Evolutionary conservation across 2,113 vertebrate genomes (phyloP), one percentile per base, ranked within the genome.

Genomic region (Myocastor coypus): DNA sequence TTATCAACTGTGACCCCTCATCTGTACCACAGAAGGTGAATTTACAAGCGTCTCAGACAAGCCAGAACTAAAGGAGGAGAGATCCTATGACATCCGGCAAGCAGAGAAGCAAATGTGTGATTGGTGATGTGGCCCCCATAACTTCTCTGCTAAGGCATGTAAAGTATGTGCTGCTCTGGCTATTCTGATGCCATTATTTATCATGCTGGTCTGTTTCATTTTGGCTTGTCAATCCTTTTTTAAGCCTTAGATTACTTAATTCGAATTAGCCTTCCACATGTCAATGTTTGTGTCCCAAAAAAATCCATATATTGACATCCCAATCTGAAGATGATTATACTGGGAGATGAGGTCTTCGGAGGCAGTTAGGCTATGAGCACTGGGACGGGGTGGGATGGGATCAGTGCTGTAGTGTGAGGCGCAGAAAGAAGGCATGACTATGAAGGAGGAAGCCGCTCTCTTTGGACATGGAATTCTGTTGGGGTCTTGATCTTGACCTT

Each of bases 101-200:
- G 32, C n/a, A 81, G 83, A 32, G 30, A 59, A 57, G 24, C 69
- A 3, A 3, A 57, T 20, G 1, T 30, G 37, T 30, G 37, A 4
- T 26, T 30, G 42, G 32, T 0, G 4, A 10, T 0, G 13, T 14
- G n/a, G 63, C 32, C 32, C 17, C 46, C 14, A 1, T 0, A 24
- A 46, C 81, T 7, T 87, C 69, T 40, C 73, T 57, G 63, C 22
- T 24, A 73, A 73, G 52, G 12, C 66, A 34, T 3, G 24, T 1
- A 66, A 55, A 57, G 7, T 30, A 22, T 6, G 22, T 2, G 12
- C 0, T 57, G 71, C 34, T 68, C 30, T 4, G 13, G 19, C 34
- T 30, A 26, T 32, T 32, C 17, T 20, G 46, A 80, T 20, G 68
- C 7, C 69, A 24, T 24, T 61, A 37, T 32, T 32, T 52, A 59